Evolutionary conservation across 2,888 invertebrate species (phyloP).

Genomic region (Eremobia ochroleuca): DNA sequence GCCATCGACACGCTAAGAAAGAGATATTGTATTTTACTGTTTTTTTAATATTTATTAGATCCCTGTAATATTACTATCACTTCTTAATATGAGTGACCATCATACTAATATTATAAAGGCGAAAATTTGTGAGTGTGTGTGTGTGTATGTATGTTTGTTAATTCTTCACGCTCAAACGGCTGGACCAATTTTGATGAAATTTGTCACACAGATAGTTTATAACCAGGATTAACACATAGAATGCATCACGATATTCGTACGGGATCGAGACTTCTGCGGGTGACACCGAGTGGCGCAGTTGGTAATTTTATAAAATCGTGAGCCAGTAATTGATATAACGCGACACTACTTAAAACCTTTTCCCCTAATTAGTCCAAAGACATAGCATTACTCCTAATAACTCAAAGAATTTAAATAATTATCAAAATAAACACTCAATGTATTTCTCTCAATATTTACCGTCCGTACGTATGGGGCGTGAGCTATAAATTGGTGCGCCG

Average conservation of each 20-base stretch:
- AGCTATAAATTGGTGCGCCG: slow-evolving; percentile 75
- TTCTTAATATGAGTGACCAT: background rate
- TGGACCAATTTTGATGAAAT: too few relatives aligned
- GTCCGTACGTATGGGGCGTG: slow-evolving; percentile 67
- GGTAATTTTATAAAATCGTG: background rate
- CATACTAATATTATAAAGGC: too few relatives aligned
- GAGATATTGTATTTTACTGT: background rate
- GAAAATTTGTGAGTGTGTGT: too few relatives aligned
- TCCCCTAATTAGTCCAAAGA: slow-evolving; percentile 19
- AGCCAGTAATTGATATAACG: background rate
- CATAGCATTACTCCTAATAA: slow-evolving; percentile 33
- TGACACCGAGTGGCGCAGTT: too few relatives aligned
- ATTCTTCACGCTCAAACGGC: too few relatives aligned
- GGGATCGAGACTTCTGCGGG: too few relatives aligned
- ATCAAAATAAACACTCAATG: slow-evolving; percentile 48
- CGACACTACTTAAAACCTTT: background rate
- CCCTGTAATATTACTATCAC: background rate
- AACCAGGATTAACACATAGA: too few relatives aligned
- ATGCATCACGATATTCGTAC: too few relatives aligned
- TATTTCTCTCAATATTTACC: slow-evolving; percentile 63
- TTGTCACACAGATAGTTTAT: too few relatives aligned
- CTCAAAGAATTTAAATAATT: slow-evolving; percentile 51
- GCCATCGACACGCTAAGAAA: background rate
- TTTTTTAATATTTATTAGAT: background rate
- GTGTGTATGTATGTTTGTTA: too few relatives aligned